Evolutionary conservation across 2,797 vertebrate species (phyloP).

Genomic region (Scleropages formosus): DNA sequence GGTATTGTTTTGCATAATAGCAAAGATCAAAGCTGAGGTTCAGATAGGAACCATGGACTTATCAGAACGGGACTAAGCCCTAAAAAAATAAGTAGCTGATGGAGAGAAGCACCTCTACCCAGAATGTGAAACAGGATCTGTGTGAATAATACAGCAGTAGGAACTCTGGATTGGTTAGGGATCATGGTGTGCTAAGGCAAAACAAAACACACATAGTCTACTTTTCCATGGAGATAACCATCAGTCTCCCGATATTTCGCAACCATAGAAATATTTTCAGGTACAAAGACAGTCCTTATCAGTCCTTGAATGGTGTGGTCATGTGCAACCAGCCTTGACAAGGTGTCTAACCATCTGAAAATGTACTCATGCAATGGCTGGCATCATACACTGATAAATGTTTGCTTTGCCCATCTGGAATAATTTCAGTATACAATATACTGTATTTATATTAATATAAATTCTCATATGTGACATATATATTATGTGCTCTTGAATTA

Average conservation of each 20-base stretch:
- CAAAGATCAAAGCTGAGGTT: slow-evolving; percentile 42
- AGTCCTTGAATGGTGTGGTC: slow-evolving; percentile 51
- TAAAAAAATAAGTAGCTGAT: neutral
- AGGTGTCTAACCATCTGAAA: slow-evolving; percentile 38
- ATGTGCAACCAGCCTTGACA: slow-evolving; percentile 45
- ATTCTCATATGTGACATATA: no score
- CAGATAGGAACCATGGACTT: slow-evolving; percentile 41
- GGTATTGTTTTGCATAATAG: slow-evolving; percentile 41
- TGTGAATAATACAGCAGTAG: slow-evolving; percentile 34
- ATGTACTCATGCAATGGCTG: slow-evolving; percentile 42
- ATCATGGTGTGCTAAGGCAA: neutral
- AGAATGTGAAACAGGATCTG: slow-evolving; percentile 34
- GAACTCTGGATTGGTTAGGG: no score
- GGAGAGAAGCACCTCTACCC: neutral
- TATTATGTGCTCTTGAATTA: neutral
- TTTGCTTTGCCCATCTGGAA: neutral
- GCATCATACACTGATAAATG: no score
- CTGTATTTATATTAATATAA: no score
- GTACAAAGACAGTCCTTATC: slow-evolving; percentile 51
- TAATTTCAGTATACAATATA: no score
- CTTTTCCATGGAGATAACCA: slow-evolving; percentile 50
- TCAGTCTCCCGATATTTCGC: slow-evolving; percentile 50
- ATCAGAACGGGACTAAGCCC: no score
- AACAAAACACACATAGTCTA: slow-evolving; percentile 34
- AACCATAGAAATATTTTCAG: slow-evolving; percentile 53